phyloP scores from a whole-genome alignment of 1,140 invertebrate genomes.

The Drosophila busckii region DNA sequence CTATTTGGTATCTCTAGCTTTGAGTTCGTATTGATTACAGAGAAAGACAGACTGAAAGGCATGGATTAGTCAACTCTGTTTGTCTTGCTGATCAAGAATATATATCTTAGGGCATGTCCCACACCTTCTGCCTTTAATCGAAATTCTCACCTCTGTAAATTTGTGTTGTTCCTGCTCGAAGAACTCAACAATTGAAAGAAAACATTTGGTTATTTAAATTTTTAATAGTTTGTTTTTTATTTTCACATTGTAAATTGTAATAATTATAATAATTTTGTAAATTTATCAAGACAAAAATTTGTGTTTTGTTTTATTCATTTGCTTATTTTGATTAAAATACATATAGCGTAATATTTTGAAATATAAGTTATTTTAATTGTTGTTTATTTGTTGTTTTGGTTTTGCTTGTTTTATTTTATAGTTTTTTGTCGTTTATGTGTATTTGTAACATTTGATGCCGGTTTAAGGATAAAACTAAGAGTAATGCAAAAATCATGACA shows the following conservation, averaged over 20 bases:
- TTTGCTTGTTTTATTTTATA: slow-evolving; percentile 34
- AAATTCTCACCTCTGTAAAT: too few relatives aligned
- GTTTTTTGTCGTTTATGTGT: slow-evolving; percentile 37
- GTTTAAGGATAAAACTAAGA: slow-evolving; percentile 51
- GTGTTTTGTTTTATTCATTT: slow-evolving; percentile 29
- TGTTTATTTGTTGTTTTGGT: slow-evolving; percentile 22
- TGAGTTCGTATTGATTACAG: too few relatives aligned
- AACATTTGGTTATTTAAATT: slow-evolving; percentile 17
- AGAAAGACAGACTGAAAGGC: too few relatives aligned
- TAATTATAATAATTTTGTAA: slow-evolving; percentile 78
- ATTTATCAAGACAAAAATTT: slow-evolving; percentile 78
- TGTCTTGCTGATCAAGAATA: too few relatives aligned
- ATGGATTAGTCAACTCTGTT: too few relatives aligned
- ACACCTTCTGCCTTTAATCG: too few relatives aligned
- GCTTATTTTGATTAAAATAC: slow-evolving; percentile 77
- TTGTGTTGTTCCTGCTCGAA: not conserved
- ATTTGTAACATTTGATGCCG: slow-evolving; percentile 63
- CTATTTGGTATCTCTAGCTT: too few relatives aligned
- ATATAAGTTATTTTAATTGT: slow-evolving; percentile 68
- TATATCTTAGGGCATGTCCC: too few relatives aligned
- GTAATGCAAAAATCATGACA: slow-evolving; percentile 29
- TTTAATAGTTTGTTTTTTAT: slow-evolving; percentile 72
- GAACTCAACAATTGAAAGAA: not conserved
- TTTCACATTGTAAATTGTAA: slow-evolving; percentile 76
- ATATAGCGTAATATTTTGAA: slow-evolving; percentile 77